Conservation (phyloP, 1,140 invertebrate genomes). For the Zaprionus kolodkinae region DNA sequence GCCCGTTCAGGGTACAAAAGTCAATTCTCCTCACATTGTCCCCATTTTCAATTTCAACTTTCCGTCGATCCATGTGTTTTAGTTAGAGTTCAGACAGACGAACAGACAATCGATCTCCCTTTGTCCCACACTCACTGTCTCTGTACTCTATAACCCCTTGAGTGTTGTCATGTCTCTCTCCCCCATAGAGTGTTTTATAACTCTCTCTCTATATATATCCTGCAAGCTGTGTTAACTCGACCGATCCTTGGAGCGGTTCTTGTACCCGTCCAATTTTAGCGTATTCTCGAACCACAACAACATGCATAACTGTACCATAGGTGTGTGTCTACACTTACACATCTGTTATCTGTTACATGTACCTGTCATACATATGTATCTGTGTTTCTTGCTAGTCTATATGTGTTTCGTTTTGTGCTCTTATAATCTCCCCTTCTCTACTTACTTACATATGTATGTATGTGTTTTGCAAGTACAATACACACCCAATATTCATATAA, state of each 20-base stretch:
- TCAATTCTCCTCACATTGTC: not conserved
- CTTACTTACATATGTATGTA: conserved; percentile 42
- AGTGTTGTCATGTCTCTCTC: not conserved
- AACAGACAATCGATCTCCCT: not conserved
- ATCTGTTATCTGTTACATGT: not conserved
- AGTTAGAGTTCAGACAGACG: not conserved
- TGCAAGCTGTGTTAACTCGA: conserved; percentile 34
- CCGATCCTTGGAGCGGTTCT: conserved; percentile 13
- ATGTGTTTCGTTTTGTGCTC: conserved; percentile 29
- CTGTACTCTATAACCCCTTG: not conserved
- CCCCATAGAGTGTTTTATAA: conserved; percentile 32
- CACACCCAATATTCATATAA: not conserved
- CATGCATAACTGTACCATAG: conserved; percentile 31
- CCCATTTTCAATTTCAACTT: not conserved
- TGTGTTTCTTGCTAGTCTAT: conserved; percentile 29
- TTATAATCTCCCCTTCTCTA: conserved; percentile 12
- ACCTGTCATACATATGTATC: conserved; percentile 20
- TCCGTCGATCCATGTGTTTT: not conserved
- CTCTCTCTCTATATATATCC: not conserved
- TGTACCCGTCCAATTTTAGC: conserved; percentile 32
- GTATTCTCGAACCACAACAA: conserved; percentile 36
- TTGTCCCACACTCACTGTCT: not conserved
- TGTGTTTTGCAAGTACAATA: conserved; percentile 49
- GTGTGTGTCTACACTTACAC: conserved; percentile 7
- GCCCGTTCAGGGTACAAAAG: conserved; percentile 53